Percentiles rank a stretch among this genome's conserved stretches.
Conservation (phyloP, 2,113 vertebrate genomes). For the Campylomormyrus numenius region DNA sequence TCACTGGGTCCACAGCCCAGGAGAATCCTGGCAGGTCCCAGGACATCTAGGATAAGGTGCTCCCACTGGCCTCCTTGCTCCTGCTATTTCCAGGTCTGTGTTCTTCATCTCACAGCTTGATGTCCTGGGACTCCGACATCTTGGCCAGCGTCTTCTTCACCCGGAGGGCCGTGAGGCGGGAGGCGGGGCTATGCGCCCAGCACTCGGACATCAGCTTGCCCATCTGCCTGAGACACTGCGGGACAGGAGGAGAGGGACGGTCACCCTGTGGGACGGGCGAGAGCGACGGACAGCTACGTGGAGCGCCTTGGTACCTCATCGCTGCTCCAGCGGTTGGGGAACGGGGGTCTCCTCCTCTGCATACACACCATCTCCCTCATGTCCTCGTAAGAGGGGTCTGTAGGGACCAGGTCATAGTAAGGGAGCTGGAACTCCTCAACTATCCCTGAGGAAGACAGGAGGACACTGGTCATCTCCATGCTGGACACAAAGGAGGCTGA, state of each 20-base stretch:
- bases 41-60: background rate
- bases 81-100: background rate
- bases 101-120: slow-evolving; percentile 77
- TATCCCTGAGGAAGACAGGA: slow-evolving; percentile 62
- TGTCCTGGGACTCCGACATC: slow-evolving; percentile 95
- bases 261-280: background rate
- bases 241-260: background rate
- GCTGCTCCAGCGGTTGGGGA: slow-evolving; percentile 92
- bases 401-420: slow-evolving; percentile 83
- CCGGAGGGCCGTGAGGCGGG: slow-evolving; percentile 84
- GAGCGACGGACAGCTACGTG: background rate
- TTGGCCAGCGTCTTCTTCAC: slow-evolving; percentile 96
- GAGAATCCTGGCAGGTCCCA: background rate
- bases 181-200: slow-evolving; percentile 90
- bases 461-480: background rate
- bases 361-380: slow-evolving; percentile 93
- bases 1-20: background rate
- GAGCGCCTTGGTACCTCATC: slow-evolving; percentile 73
- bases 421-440: slow-evolving; percentile 94
- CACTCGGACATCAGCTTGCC: slow-evolving; percentile 94
- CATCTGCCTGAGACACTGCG: slow-evolving; percentile 86
- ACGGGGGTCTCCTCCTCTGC: slow-evolving; percentile 80
- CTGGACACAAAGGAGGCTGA: background rate
- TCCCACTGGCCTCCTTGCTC: background rate
- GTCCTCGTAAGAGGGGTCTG: slow-evolving; percentile 90